phyloP scores from a whole-genome alignment of 2,113 vertebrate species.

The Solea solea region DNA sequence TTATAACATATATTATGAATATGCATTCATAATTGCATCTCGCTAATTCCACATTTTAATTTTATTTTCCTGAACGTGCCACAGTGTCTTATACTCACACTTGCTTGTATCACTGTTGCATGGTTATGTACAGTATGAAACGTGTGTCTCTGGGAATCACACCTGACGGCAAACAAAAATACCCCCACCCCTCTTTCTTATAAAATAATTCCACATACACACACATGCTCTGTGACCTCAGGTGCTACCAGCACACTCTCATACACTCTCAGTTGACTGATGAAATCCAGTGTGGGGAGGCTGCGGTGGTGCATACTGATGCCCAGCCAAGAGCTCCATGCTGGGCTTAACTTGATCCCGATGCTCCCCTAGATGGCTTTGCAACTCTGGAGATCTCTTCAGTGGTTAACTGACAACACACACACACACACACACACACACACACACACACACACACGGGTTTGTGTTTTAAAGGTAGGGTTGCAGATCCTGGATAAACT shows the following conservation, averaged over 20 bases:
- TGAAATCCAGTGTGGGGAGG: conserved; percentile 44
- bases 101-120: not conserved
- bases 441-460: not conserved
- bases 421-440: conserved; percentile 1
- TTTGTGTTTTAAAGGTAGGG: too few relatives aligned
- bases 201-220: conserved; percentile 34
- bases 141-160: not conserved
- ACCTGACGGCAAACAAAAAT: conserved; percentile 3
- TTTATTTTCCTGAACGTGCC: not conserved
- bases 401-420: conserved; percentile 55
- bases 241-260: conserved; percentile 6
- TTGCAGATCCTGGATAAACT: too few relatives aligned
- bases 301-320: conserved; percentile 69
- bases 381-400: conserved; percentile 53
- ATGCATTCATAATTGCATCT: too few relatives aligned
- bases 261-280: conserved; percentile 37
- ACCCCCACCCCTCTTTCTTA: conserved; percentile 30
- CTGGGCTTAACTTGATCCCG: conserved; percentile 71
- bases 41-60: too few relatives aligned
- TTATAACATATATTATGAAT: too few relatives aligned
- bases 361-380: conserved; percentile 57
- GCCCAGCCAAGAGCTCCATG: conserved; percentile 61
- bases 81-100: not conserved
- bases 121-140: not conserved
- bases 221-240: not conserved